These are phyloP conservation scores for Agelas oroides DNA, from an alignment of 37 sponge, comb jelly and placozoan species.

Conservation along the genomic window DNA sequence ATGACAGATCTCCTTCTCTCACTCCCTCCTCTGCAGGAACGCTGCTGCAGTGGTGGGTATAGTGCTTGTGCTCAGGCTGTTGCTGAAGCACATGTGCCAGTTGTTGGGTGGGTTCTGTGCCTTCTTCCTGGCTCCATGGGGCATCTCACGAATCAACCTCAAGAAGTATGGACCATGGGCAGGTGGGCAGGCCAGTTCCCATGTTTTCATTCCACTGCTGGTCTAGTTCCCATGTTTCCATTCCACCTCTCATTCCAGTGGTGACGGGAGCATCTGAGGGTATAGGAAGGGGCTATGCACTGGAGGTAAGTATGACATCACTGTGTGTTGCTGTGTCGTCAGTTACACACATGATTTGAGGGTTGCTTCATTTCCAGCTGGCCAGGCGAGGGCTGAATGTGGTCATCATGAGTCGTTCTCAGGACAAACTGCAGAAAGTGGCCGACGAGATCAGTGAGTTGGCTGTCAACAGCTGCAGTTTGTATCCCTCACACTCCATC, in stretches of 20 bases:
- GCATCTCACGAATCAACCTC: slow-evolving; percentile 46
- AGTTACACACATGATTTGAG: no score
- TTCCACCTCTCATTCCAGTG: slow-evolving; percentile 15
- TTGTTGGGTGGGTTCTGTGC: slow-evolving; percentile 24
- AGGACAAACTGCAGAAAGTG: slow-evolving; percentile 45
- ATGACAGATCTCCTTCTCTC: no score
- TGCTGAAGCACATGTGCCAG: not conserved
- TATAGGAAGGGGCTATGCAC: slow-evolving; percentile 70
- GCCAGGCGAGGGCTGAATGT: slow-evolving; percentile 65
- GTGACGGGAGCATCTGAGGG: slow-evolving; percentile 76
- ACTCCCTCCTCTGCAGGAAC: slow-evolving; percentile 3
- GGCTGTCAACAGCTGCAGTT: no score
- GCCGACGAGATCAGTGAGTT: slow-evolving; percentile 49
- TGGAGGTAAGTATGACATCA: slow-evolving; percentile 30
- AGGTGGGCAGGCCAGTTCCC: slow-evolving; percentile 1
- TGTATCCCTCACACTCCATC: no score
- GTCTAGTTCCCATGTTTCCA: not conserved
- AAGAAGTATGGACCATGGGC: slow-evolving; percentile 80
- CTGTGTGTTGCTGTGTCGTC: no score
- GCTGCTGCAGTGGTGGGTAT: slow-evolving; percentile 45
- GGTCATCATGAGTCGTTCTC: slow-evolving; percentile 51
- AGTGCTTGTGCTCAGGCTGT: slow-evolving; percentile 7
- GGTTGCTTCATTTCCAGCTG: slow-evolving; percentile 25
- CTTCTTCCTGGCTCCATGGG: slow-evolving; percentile 49
- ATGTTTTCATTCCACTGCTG: not conserved